These are phyloP conservation scores for Acridotheres tristis DNA, from an alignment of 2,797 vertebrate genomes.

Conservation along the genomic window DNA sequence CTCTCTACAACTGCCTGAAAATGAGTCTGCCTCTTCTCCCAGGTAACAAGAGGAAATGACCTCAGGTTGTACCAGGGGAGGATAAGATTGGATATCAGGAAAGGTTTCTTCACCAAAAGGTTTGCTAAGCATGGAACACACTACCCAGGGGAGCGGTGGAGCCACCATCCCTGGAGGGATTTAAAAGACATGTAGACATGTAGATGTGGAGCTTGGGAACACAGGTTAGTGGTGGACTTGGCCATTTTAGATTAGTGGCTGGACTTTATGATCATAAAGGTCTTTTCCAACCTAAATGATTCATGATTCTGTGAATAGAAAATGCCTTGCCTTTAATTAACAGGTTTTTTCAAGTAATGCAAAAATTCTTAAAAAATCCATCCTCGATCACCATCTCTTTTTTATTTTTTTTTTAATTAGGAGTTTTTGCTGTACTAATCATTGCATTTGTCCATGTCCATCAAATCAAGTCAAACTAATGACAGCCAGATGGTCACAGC, in stretches of 20 bases:
- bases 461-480: conserved; percentile 48
- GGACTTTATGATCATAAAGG: not conserved
- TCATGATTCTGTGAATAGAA: not conserved
- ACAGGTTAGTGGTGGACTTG: not conserved
- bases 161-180: not conserved
- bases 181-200: not conserved
- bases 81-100: not conserved
- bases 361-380: conserved; percentile 24
- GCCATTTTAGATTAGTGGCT: not conserved
- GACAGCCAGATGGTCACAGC: conserved; percentile 45
- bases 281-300: not conserved
- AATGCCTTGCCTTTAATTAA: conserved; percentile 57
- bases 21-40: not conserved
- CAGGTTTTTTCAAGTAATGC: not conserved
- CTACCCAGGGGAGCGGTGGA: accelerated
- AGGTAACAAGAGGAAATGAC: not conserved
- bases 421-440: conserved; percentile 57
- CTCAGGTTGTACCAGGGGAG: not conserved
- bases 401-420: conserved; percentile 31
- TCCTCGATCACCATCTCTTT: not conserved
- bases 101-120: not conserved
- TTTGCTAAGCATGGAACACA: not conserved
- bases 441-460: conserved; percentile 62
- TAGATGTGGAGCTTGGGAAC: not conserved
- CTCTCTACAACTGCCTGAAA: not conserved